Evolutionary conservation across 2,888 invertebrate genomes (phyloP), one percentile per base, ranked within the genome.

Genomic region (Ligdia adustata): DNA sequence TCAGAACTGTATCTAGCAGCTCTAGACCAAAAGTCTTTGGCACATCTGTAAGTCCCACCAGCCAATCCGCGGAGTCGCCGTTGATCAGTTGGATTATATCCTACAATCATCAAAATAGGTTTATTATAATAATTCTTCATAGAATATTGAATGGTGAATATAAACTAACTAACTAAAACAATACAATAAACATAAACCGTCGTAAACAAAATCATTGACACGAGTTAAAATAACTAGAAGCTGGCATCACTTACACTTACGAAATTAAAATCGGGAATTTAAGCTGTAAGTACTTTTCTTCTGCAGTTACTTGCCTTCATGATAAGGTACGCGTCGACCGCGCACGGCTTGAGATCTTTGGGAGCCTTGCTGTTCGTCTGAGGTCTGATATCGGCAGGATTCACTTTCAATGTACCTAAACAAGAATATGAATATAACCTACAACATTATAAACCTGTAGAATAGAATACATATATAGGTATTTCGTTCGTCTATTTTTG

Each of bases 1-100:
- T 96, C 31, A 99, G 91, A 39, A 99, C 96, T 0, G 98, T 97
- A 78, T 99, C 99, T 32, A 99, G 83, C 12, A 99, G 90, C 78
- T 99, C 99, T 61, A 99, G 85, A 0, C 99, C 99, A 85, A 99
- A 98, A 0, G 99, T 98, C 65, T 98, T 93, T 2, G 98, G 98
- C 94, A 99, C 98, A 83, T 99, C 99, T 1, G 97, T 96, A 90
- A 99, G 96, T 3, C 98, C 99, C 29, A 96, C 93, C 44, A 99
- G 90, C 99, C 99, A 99, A 65, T 94, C 94, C 0, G 99, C 97
- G 67, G 98, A 95, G 80, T 99, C 99, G 0, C 97, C 98, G 85
- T 99, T 99, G 4, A 99, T 96, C 37, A 99, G 87, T 75, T 98
- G 97, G 22, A 99, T 98, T 64, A 99, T 93, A 86, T 99, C 99